Conservation (phyloP, 2,113 vertebrate species). For the Neodontobutis hainanensis region DNA sequence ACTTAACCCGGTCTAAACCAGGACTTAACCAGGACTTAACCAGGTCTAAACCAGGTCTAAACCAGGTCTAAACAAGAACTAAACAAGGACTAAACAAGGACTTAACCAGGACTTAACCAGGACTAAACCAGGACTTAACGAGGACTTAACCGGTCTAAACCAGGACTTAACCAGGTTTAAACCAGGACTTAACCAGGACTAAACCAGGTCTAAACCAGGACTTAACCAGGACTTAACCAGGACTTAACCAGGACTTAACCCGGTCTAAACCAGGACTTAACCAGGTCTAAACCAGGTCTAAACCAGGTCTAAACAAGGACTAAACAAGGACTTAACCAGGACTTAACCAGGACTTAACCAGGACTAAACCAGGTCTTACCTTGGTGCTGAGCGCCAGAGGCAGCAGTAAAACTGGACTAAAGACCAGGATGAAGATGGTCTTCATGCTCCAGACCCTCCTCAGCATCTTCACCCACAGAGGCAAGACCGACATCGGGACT, state of each 20-base stretch:
- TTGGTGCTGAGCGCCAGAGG: too few relatives aligned
- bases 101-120: not conserved
- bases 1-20: not conserved
- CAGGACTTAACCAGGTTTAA: too few relatives aligned
- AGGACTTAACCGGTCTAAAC: too few relatives aligned
- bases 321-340: not conserved
- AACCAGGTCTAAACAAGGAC: not conserved
- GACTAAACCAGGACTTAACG: too few relatives aligned
- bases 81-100: not conserved
- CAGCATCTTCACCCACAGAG: too few relatives aligned
- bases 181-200: not conserved
- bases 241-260: not conserved
- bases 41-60: not conserved
- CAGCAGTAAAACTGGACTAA: too few relatives aligned
- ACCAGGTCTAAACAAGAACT: not conserved
- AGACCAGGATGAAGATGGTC: not conserved
- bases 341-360: not conserved
- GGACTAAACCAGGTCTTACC: too few relatives aligned
- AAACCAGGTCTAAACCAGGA: constrained; percentile 1
- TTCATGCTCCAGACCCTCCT: too few relatives aligned
- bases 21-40: not conserved
- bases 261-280: too few relatives aligned
- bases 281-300: too few relatives aligned
- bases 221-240: not conserved
- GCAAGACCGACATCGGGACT: not conserved